Evolutionary conservation across 2,797 vertebrate genomes (phyloP).

Genomic region (Agapornis canus): DNA sequence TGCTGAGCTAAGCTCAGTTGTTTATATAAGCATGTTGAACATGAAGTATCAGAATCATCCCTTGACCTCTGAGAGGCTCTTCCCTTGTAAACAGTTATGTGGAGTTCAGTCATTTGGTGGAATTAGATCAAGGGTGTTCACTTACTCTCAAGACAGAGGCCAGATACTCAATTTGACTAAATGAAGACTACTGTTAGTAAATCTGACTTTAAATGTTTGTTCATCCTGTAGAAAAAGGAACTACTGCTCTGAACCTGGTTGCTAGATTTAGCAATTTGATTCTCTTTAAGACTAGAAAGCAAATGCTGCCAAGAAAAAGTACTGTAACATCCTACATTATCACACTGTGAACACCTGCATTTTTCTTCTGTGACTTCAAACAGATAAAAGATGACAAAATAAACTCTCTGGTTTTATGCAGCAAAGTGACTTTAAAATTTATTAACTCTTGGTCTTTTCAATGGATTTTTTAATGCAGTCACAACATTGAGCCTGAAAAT

Average conservation of each 20-base stretch:
- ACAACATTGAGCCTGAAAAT: background rate
- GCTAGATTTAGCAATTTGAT: background rate
- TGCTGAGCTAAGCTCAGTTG: background rate
- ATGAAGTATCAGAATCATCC: background rate
- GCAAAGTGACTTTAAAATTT: background rate
- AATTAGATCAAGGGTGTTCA: background rate
- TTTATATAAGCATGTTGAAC: background rate
- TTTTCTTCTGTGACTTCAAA: background rate
- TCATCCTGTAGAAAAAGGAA: background rate
- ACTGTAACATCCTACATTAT: background rate
- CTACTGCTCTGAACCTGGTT: background rate
- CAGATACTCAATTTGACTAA: background rate
- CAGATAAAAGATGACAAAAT: background rate
- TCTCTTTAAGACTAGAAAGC: background rate
- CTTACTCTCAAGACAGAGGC: background rate
- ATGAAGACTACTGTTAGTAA: background rate
- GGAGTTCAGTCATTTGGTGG: background rate
- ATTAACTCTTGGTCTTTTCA: background rate
- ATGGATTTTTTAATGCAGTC: background rate
- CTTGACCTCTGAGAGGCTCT: background rate
- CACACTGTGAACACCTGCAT: accelerated
- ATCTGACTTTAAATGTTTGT: background rate
- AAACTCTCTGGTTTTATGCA: background rate
- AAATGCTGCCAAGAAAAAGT: background rate
- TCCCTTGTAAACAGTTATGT: background rate